Evolutionary conservation across 2,113 vertebrate genomes (phyloP).

Genomic region (Plotosus lineatus): DNA sequence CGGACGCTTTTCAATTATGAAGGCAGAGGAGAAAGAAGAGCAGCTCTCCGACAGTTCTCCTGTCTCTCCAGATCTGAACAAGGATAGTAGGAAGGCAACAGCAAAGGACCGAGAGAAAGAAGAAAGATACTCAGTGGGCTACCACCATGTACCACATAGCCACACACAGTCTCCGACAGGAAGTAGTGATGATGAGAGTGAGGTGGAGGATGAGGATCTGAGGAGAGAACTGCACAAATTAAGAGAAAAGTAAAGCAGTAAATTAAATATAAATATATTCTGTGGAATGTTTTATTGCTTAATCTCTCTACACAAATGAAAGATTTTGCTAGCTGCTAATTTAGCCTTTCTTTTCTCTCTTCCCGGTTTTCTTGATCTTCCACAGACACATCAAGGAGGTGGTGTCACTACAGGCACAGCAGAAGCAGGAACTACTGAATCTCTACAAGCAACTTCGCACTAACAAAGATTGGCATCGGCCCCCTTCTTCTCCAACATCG

Average conservation of each 20-base stretch:
- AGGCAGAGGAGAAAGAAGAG: constrained; percentile 65
- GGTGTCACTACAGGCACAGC: constrained; percentile 84
- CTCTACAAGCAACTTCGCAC: constrained; percentile 81
- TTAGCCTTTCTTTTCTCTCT: background rate
- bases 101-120: constrained; percentile 67
- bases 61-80: constrained; percentile 65
- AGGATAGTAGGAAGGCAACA: constrained; percentile 66
- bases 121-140: constrained; percentile 61
- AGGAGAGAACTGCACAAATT: constrained; percentile 82
- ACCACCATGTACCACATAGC: constrained; percentile 54
- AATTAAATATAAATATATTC: background rate
- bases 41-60: constrained; percentile 67
- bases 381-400: constrained; percentile 88
- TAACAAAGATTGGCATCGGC: constrained; percentile 76
- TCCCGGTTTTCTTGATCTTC: background rate
- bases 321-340: background rate
- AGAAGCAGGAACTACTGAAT: constrained; percentile 85
- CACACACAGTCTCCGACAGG: constrained; percentile 81
- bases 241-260: constrained; percentile 80
- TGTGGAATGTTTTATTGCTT: background rate
- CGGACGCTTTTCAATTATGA: constrained; percentile 76
- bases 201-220: constrained; percentile 85
- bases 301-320: background rate
- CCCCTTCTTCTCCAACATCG: constrained; percentile 66
- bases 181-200: constrained; percentile 85